Evolutionary conservation across 1,140 invertebrate species (phyloP), one percentile per base, ranked within the genome.

Genomic region (Drosophila pachea): DNA sequence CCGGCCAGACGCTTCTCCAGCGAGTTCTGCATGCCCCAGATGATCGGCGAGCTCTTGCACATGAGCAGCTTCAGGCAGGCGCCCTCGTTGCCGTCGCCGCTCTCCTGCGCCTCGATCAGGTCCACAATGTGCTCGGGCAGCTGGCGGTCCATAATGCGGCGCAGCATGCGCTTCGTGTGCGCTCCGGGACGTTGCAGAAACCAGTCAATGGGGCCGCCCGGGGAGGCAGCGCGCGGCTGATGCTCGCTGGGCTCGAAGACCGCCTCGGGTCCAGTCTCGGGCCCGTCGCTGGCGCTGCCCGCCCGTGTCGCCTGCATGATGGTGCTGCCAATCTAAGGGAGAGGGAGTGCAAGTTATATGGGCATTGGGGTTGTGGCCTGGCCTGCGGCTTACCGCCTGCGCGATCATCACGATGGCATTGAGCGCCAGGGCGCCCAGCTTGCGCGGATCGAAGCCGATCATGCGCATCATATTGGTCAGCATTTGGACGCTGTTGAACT

Each of bases 371-470:
- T 7, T 11, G 12, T 35, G 2, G 45, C 90, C 91, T 90, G 0
- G 8, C 0, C 9, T 11, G 12, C 29, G 2, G 45, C 90, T 91
- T 90, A 95, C 95, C 92, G 95, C 91, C 90, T 96, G 94, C 3
- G 95, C 94, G n/a, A 96, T 90, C 88, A 95, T 95, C 59, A 96
- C 93, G 5, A 96, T 90, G 9, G 93, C 94, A 88, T 96, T 96
- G 2, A 96, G 90, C 1, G 94, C 94, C 45, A 96, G 93, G 0
- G 95, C 94, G 31, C 94, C 93, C 14, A 96, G 90, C 89, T 95
- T 94, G 29, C 91, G 92, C 0, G 93, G 91, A 81, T 96, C 94
- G 45, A 96, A 91, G 12, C 94, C 94, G 43, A 96, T 90, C 33
- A 96, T 90, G 32, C 92, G 91, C 48, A 96, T 91, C 78, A 96